Evolutionary conservation across 2,113 vertebrate species (phyloP).

Genomic region (Serinus canaria): DNA sequence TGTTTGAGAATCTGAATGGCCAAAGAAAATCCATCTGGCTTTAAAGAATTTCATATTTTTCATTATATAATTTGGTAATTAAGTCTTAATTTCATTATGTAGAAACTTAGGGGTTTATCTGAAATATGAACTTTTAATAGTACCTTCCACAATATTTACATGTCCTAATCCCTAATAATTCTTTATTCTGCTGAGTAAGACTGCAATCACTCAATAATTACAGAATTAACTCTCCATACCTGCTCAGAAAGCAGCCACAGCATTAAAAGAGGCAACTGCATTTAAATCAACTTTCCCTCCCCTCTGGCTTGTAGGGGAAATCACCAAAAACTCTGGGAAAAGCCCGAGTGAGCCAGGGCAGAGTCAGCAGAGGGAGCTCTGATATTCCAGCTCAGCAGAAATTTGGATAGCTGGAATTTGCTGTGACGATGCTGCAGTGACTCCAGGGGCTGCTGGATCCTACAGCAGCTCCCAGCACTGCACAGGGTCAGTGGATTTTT

Average conservation of each 20-base stretch:
- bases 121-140: background rate
- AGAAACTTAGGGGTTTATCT: accelerated
- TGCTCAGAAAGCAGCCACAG: background rate
- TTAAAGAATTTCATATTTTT: background rate
- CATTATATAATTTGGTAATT: too few relatives aligned
- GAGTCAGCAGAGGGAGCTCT: constrained; percentile 50
- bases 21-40: background rate
- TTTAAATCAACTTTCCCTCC: background rate
- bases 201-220: background rate
- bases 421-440: accelerated
- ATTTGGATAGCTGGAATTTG: background rate
- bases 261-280: background rate
- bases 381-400: background rate
- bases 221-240: background rate
- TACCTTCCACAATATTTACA: accelerated
- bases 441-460: background rate
- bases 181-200: background rate
- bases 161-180: accelerated
- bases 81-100: accelerated
- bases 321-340: accelerated
- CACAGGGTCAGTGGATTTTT: accelerated
- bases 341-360: accelerated
- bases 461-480: accelerated
- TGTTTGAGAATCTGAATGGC: background rate
- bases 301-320: accelerated